A percentile compares a stretch with the other conserved stretches of the same genome.
These are phyloP conservation scores for Euplagia quadripunctaria DNA, from an alignment of 2,888 invertebrate genomes.

Conservation along the genomic window DNA sequence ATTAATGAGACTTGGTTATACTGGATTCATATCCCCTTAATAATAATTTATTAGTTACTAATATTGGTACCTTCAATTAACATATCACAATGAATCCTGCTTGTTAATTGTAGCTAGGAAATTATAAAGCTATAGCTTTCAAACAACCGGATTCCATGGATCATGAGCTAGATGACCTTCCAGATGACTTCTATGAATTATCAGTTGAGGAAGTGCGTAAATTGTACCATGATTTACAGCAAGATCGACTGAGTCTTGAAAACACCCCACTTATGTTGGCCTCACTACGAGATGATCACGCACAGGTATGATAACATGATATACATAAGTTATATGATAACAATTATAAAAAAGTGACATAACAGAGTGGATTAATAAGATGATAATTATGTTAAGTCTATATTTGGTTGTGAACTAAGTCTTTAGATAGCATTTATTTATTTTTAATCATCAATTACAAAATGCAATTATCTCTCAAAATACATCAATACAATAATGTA, in stretches of 20 bases:
- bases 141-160: slow-evolving; percentile 87
- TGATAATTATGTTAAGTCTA: too few species aligned
- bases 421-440: too few species aligned
- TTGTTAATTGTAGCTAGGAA: slow-evolving; percentile 87
- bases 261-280: slow-evolving; percentile 91
- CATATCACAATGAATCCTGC: neutral
- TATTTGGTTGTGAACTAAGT: too few species aligned
- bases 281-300: slow-evolving; percentile 63
- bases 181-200: slow-evolving; percentile 96
- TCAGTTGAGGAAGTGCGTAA: slow-evolving; percentile 93
- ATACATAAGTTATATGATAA: neutral
- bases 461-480: too few species aligned
- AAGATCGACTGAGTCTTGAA: slow-evolving; percentile 88
- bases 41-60: neutral
- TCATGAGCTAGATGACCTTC: slow-evolving; percentile 90
- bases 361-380: too few species aligned
- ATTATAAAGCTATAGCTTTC: slow-evolving; percentile 92
- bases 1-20: too few species aligned
- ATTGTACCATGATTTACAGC: slow-evolving; percentile 91
- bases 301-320: slow-evolving; percentile 60
- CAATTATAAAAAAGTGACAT: too few species aligned
- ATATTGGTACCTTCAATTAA: neutral
- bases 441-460: too few species aligned
- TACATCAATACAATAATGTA: too few species aligned
- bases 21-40: too few species aligned